These are phyloP conservation scores for Paramuricea clavata DNA, from an alignment of 92 coral and sea anemone species.

Conservation along the genomic window DNA sequence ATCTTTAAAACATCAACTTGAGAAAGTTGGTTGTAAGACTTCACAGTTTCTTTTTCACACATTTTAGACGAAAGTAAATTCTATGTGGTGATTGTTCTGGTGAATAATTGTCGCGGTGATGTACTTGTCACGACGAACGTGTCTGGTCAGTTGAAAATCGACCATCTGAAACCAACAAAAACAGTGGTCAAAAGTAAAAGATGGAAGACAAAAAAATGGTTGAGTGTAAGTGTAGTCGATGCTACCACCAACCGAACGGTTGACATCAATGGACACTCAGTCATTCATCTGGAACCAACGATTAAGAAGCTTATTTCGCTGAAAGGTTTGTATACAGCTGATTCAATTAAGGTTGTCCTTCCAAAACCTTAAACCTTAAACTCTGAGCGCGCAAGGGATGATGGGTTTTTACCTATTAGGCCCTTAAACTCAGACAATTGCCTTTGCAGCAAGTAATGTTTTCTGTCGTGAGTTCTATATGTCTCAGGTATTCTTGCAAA, in stretches of 20 bases:
- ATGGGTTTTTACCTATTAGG: too few species aligned
- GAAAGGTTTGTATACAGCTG: not conserved
- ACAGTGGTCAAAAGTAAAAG: not conserved
- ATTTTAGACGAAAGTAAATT: not conserved
- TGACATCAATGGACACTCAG: not conserved
- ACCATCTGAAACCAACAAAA: not conserved
- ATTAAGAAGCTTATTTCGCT: not conserved
- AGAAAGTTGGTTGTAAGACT: not conserved
- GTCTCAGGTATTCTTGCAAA: too few species aligned
- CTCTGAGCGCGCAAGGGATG: too few species aligned
- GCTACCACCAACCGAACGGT: not conserved
- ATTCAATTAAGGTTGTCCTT: not conserved
- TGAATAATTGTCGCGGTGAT: not conserved
- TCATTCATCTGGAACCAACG: not conserved
- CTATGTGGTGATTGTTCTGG: not conserved
- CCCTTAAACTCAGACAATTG: too few species aligned
- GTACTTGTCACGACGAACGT: slow-evolving; percentile 3
- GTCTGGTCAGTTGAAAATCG: not conserved
- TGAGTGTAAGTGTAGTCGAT: not conserved
- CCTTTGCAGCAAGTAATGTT: too few species aligned
- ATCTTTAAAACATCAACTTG: not conserved
- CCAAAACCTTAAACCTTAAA: too few species aligned
- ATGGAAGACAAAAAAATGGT: not conserved
- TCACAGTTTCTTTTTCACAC: not conserved
- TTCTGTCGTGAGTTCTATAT: not conserved